Base-by-base conservation (phyloP, 2,113 vertebrate genomes). In the Leiothrix lutea region DNA sequence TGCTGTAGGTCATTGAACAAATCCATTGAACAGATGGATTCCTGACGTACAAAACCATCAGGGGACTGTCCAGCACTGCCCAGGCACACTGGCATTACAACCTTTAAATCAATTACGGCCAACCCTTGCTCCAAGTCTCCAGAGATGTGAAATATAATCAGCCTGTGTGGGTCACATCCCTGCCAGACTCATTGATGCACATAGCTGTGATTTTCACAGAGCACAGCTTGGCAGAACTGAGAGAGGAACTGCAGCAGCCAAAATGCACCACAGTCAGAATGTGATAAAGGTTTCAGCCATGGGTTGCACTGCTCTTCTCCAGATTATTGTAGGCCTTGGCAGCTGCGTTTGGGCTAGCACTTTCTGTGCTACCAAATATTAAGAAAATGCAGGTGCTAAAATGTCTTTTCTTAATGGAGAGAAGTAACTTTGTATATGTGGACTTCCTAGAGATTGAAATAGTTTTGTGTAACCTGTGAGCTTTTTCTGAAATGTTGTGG, bases 221-320 rank as follows among this genome's bases (percentile, higher is more conserved):
- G 70, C 7, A 5, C n/a, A 42, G 50, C 53, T 75, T 95, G 93
- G 84, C 96, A 95, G 80, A 91, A 12, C 17, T 80, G 40, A 38
- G 77, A 94, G 42, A 67, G 88, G 73, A 91, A 90, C 85, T 92
- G 80, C 42, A 77, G 84, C 35, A 73, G 90, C 97, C 94, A 71
- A 95, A 93, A 91, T 24, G 23, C 62, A 89, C 71, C 85, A 61
- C 65, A 69, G 80, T 75, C 54, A 96, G 92, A 93, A 80, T 29
- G 6, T 17, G 44, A 91, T 77, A 82, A 88, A 93, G 50, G 25
- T 90, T 95, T 88, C 86, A 88, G 35, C 60, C 24, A 29, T 81
- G 67, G 67, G 36, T 44, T 40, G 33, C 80, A 92, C 86, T 72
- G 22, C 50, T 51, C n/a, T 66, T 73, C 17, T 72, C 18, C 61